phyloP scores from a whole-genome alignment of 2,888 invertebrate species.

The Chrysolina haemoptera region DNA sequence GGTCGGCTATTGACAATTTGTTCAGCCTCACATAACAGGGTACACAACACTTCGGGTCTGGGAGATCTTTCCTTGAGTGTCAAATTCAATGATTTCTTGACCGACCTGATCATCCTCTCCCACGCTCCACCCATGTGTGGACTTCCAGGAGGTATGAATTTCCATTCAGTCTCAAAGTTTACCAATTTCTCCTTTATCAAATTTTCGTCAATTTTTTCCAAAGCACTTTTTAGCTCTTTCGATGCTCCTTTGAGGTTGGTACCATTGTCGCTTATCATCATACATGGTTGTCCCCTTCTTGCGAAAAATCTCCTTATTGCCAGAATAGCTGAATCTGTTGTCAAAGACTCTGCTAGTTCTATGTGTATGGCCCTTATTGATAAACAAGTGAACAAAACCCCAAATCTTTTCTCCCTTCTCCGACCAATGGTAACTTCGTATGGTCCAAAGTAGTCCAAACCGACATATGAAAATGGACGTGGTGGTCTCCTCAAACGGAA shows the following conservation, averaged over 20 bases:
- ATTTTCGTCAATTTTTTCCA: constrained; percentile 15
- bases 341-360: neutral
- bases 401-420: neutral
- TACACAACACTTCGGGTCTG: constrained; percentile 6
- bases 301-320: constrained; percentile 20
- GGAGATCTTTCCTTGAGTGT: constrained; percentile 16
- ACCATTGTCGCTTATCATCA: constrained; percentile 7
- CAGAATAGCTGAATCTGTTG: constrained; percentile 6
- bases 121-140: constrained; percentile 10
- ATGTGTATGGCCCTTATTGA: neutral
- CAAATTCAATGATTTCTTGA: constrained; percentile 3
- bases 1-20: constrained; percentile 29
- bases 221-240: constrained; percentile 1
- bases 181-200: constrained; percentile 2
- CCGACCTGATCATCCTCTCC: constrained; percentile 19
- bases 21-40: neutral
- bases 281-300: constrained; percentile 5
- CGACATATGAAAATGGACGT: constrained; percentile 2
- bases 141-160: constrained; percentile 18
- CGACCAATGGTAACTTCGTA: neutral
- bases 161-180: constrained; percentile 13
- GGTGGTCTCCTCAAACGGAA: constrained; percentile 3
- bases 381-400: neutral
- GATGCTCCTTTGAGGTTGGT: constrained; percentile 15
- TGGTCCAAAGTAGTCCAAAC: neutral